These are phyloP conservation scores for Sebastes aleutianus DNA, from an alignment of 2,797 vertebrate species.

Conservation along the genomic window DNA sequence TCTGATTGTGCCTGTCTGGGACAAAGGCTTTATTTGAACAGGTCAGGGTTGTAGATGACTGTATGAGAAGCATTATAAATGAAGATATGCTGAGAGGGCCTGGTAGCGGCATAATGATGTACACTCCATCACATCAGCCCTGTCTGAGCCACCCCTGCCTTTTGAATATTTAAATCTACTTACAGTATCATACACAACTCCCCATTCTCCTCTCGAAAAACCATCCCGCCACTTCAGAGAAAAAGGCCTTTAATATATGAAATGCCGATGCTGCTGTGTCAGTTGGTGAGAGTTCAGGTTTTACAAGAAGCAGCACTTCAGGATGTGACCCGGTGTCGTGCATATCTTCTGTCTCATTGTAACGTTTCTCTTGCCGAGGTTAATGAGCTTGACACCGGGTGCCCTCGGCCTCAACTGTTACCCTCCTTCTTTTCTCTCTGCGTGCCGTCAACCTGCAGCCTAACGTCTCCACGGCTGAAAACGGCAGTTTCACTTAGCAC, in stretches of 20 bases:
- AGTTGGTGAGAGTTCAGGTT: constrained; percentile 67
- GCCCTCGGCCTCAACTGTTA: constrained; percentile 62
- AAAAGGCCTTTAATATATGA: constrained; percentile 66
- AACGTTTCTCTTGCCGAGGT: constrained; percentile 73
- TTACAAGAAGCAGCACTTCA: constrained; percentile 73
- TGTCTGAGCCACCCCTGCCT: constrained; percentile 40
- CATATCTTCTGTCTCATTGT: constrained; percentile 73
- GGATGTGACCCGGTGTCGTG: constrained; percentile 66
- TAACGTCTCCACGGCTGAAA: constrained; percentile 47
- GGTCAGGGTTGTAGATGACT: constrained; percentile 62
- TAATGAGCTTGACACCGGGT: constrained; percentile 76
- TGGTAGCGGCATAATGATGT: constrained; percentile 63
- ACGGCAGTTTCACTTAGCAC: constrained; percentile 70
- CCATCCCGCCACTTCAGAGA: constrained; percentile 51
- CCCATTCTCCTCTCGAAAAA: constrained; percentile 43
- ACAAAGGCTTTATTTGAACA: constrained; percentile 70
- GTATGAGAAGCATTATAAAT: constrained; percentile 70
- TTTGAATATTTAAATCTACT: constrained; percentile 68
- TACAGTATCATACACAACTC: constrained; percentile 51
- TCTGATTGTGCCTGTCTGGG: constrained; percentile 70
- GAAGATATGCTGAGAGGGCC: constrained; percentile 65
- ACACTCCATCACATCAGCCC: constrained; percentile 41
- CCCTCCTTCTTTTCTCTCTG: constrained; percentile 54
- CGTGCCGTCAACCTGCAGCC: constrained; percentile 53
- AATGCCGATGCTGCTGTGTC: constrained; percentile 67